Evolutionary conservation across 2,888 invertebrate genomes (phyloP).

Genomic region (Ceriagrion tenellum): DNA sequence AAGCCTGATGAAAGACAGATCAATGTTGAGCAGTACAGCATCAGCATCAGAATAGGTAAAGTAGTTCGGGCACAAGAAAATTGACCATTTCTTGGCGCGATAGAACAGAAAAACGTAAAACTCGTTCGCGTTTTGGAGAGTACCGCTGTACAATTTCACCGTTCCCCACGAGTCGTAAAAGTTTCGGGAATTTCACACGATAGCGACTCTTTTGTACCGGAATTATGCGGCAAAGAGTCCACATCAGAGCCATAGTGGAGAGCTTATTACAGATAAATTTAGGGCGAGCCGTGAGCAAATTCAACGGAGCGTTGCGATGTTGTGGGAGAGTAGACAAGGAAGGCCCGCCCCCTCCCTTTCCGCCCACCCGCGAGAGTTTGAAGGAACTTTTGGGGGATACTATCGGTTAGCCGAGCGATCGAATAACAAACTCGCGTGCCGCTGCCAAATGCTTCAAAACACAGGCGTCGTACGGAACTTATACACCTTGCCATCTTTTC

Average conservation of each 20-base stretch:
- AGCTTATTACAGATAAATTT: not conserved
- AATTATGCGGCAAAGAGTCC: not conserved
- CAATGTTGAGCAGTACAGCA: too few species aligned
- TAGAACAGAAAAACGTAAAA: not conserved
- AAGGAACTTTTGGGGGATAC: not conserved
- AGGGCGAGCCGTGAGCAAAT: not conserved
- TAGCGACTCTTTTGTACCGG: not conserved
- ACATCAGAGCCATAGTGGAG: not conserved
- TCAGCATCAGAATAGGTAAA: too few species aligned
- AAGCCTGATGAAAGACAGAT: too few species aligned
- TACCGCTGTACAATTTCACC: not conserved
- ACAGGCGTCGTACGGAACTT: not conserved
- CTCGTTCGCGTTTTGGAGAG: not conserved
- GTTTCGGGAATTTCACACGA: not conserved
- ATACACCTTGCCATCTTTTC: not conserved
- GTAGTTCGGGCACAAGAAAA: too few species aligned
- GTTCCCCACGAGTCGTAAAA: not conserved
- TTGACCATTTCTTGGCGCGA: not conserved
- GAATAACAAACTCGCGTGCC: not conserved
- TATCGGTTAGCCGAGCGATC: not conserved
- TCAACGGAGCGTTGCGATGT: conserved; percentile 1
- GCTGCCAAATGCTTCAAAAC: not conserved
- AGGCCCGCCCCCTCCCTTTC: not conserved
- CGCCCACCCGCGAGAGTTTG: not conserved
- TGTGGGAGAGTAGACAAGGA: not conserved